phyloP scores from a whole-genome alignment of 2,888 invertebrate genomes.

The Papilio gigon region DNA sequence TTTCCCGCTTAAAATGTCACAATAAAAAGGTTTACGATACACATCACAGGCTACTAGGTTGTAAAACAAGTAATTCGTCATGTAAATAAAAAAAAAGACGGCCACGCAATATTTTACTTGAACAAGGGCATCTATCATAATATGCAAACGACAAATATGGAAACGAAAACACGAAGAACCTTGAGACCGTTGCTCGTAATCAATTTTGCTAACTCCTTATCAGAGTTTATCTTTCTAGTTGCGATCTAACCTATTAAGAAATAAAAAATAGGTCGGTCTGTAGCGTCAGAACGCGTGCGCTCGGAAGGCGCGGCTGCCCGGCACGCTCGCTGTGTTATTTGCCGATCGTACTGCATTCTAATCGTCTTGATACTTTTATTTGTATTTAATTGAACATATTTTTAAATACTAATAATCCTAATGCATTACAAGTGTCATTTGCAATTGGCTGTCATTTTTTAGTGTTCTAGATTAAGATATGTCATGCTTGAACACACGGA shows the following conservation, averaged over 20 bases:
- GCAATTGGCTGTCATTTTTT: conserved; percentile 16
- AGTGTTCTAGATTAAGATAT: conserved; percentile 22
- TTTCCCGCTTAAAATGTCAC: conserved; percentile 6
- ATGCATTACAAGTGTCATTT: conserved; percentile 16
- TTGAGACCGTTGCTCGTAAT: conserved; percentile 35
- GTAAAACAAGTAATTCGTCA: conserved; percentile 28
- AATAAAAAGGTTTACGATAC: conserved; percentile 19
- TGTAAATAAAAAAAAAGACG: conserved; percentile 25
- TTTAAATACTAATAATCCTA: conserved; percentile 9
- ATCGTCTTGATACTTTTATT: conserved; percentile 48
- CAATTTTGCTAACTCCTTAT: conserved; percentile 40
- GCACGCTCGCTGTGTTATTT: conserved; percentile 54
- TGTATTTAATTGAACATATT: conserved; percentile 4
- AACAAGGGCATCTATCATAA: conserved; percentile 25
- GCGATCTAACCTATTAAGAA: conserved; percentile 55
- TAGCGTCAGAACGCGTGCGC: conserved; percentile 58
- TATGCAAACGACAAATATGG: conserved; percentile 24
- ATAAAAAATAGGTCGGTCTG: conserved; percentile 56
- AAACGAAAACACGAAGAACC: conserved; percentile 23
- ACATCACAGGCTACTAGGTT: conserved; percentile 5
- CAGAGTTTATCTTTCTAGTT: conserved; percentile 46
- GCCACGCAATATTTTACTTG: conserved; percentile 16
- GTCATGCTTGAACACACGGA: conserved; percentile 11
- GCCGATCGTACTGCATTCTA: conserved; percentile 45
- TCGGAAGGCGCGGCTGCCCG: conserved; percentile 63